These are phyloP conservation scores for Astur gentilis DNA, from an alignment of 2,113 vertebrate genomes.

Conservation along the genomic window DNA sequence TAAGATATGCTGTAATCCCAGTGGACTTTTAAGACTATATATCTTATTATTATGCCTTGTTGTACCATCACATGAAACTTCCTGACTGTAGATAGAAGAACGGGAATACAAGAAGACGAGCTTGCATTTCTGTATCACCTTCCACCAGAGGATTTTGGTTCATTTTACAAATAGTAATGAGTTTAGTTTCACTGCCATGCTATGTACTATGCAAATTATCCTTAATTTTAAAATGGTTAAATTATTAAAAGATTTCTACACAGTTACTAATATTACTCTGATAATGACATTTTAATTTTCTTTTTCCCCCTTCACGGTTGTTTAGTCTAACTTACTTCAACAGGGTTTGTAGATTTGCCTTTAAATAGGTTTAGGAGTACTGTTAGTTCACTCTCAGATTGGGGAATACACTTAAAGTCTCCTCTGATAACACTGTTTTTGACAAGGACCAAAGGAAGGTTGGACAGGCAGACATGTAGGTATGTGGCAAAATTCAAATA, in stretches of 20 bases:
- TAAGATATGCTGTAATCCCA: neutral
- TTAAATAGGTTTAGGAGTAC: neutral
- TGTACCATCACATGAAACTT: neutral
- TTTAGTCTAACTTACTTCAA: neutral
- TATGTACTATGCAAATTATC: neutral
- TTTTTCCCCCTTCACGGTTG: neutral
- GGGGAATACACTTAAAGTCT: neutral
- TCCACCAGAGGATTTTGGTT: neutral
- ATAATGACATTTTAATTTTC: neutral
- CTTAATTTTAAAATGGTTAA: neutral
- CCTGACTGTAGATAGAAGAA: neutral
- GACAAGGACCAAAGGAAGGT: neutral
- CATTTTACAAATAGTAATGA: neutral
- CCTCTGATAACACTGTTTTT: neutral
- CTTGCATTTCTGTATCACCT: neutral
- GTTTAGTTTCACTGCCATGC: neutral
- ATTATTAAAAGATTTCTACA: neutral
- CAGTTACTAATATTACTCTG: neutral
- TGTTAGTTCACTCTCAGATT: neutral
- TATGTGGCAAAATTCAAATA: neutral
- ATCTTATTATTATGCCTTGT: neutral
- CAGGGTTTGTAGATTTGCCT: neutral
- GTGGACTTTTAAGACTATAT: neutral
- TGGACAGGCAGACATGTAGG: neutral
- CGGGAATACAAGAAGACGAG: neutral